Base-by-base conservation (phyloP, 2,888 invertebrate species). In the Agonum fuliginosum region DNA sequence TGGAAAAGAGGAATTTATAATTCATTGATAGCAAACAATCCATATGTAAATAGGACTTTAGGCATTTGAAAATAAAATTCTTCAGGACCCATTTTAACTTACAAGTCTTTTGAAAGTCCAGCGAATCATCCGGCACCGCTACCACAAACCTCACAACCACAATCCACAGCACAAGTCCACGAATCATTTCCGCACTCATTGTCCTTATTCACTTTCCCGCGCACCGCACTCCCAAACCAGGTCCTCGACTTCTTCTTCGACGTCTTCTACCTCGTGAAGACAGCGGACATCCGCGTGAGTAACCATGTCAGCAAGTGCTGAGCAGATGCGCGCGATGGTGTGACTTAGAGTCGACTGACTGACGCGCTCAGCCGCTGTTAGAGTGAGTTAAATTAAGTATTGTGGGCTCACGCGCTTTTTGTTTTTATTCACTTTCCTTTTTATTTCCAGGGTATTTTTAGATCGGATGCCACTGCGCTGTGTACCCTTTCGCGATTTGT, bases 71-170 rank as follows among this genome's bases (percentile, higher is more conserved):
- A 27, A 27, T 27, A 27, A 3, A 3, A 27, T 27, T 6, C 27
- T 27, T 27, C n/a, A n/a, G 6, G 27, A 27, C 6, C 3, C 1
- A 48, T 48, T 3, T 2, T 2, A 67, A 74, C 75, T 75, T 30
- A 75, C 75, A 48, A 37, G 51, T 75, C 22, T 75, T 75, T 34
- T 75, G 75, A 75, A 75, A 75, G 30, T 75, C 75, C 22, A 67
- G 12, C 1, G 67, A 48, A 67, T 75, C 75, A 51, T 75, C 75
- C 2, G 75, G 75, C 14, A 20, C 67, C n/a, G 67, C 75, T 10
- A 75, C 67, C 3, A 48, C 75, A 65, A n/a, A 48, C 30, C 54
- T 58, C 30, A 65, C 34, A 30, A 75, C 12, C 75, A 75, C 75
- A 19, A 75, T 17, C 46, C 73, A 54, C 6, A 14, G 27, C 20